Base-by-base conservation (phyloP, 2,888 invertebrate genomes). In the Halictus quadricinctus region DNA sequence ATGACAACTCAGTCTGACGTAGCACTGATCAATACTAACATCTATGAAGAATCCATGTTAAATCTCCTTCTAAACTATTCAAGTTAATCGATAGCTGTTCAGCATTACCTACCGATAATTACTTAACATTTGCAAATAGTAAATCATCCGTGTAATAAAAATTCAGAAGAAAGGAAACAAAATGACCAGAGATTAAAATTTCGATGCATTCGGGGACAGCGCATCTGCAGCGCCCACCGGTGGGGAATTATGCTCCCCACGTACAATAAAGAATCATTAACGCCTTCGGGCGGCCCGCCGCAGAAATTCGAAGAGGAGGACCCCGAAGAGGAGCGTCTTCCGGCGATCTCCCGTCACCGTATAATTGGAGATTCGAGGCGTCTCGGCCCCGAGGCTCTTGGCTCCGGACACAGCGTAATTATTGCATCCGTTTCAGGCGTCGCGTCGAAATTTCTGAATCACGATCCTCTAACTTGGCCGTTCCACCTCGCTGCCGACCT, bases 361-460 rank as follows among this genome's bases (percentile, higher is more conserved):
- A 73, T 84, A 85, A 85, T 84, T 74, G 84, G 50, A 74, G 85
- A 76, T 76, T 74, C 73, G 73, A 78, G 73, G 69, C 79, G 72
- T 74, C 79, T 73, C 75, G 72, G 60, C 6, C 78, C 83, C 58
- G n/a, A 36, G 72, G 72, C 74, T 58, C 50, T 64, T 64, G 69
- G 66, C 64, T 58, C 70, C 50, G 81, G 70, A 69, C 74, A 76
- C 29, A 64, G 48, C 75, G 73, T 79, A 84, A 84, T 85, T 85
- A 85, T 85, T 76, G 85, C 85, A 76, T 84, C 84, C 84, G 84
- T 84, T 83, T 84, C 76, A 50, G 50, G 74, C 76, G 36, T 1
- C 84, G 29, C 72, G 84, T 77, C 74, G 77, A 84, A 84, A 84
- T 84, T 80, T 84, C 77, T 48, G 29, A 75, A 66, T 72, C 77